phyloP scores from a whole-genome alignment of 2,113 vertebrate genomes.

The Podarcis raffonei region DNA sequence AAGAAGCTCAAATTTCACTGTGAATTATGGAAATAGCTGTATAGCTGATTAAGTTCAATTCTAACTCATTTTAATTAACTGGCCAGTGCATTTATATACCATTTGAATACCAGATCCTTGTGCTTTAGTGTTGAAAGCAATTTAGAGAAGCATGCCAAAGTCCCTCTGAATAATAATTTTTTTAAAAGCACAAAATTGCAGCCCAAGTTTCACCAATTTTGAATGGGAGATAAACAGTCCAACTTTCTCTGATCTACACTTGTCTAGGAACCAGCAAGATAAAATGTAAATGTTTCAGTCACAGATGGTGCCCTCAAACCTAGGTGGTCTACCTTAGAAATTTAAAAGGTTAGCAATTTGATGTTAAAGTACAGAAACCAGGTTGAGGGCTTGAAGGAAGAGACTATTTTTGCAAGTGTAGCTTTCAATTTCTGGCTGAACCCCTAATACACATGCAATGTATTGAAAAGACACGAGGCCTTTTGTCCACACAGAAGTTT shows the following conservation, averaged over 20 bases:
- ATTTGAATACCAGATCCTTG: not conserved
- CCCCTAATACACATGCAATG: not conserved
- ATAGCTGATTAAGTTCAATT: not conserved
- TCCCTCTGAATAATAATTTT: not conserved
- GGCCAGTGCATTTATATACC: not conserved
- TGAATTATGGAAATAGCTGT: not conserved
- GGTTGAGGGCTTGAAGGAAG: not conserved
- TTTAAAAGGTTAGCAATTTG: not conserved
- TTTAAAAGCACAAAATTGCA: not conserved
- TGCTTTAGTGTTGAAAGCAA: not conserved
- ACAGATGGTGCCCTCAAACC: not conserved
- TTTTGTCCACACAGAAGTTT: not conserved
- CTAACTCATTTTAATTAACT: not conserved
- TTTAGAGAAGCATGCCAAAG: not conserved
- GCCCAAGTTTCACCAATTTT: not conserved
- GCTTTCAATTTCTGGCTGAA: not conserved
- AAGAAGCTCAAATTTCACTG: conserved; percentile 4
- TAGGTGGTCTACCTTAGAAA: not conserved
- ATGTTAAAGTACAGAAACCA: not conserved
- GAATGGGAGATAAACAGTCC: too few species aligned
- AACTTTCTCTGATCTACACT: not conserved
- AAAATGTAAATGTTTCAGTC: not conserved
- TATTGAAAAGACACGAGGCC: not conserved
- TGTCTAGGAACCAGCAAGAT: not conserved
- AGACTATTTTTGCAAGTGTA: not conserved